phyloP scores from a whole-genome alignment of 1,140 invertebrate genomes.

The Achroia grisella region DNA sequence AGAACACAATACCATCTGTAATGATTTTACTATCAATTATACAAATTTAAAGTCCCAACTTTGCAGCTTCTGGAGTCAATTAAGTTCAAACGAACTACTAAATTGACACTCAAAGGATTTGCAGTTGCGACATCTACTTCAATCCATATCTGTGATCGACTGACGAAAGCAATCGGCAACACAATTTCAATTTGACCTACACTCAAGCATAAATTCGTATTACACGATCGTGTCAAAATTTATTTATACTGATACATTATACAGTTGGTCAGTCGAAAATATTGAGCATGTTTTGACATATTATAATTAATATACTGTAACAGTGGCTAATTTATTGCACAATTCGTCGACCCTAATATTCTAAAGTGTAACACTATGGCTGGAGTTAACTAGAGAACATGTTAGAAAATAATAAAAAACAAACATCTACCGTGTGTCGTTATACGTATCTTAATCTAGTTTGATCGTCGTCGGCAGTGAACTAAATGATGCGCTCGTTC shows the following conservation, averaged over 20 bases:
- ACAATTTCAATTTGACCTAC: background rate
- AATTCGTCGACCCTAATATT: slow-evolving; percentile 54
- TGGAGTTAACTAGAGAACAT: slow-evolving; percentile 37
- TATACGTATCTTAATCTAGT: slow-evolving; percentile 45
- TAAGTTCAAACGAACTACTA: too few species aligned
- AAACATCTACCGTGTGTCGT: slow-evolving; percentile 42
- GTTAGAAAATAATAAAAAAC: slow-evolving; percentile 41
- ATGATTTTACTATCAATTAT: too few species aligned
- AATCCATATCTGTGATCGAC: too few species aligned
- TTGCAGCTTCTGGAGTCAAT: too few species aligned
- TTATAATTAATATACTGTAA: slow-evolving; percentile 44
- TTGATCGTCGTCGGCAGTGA: slow-evolving; percentile 50
- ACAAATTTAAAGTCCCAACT: too few species aligned
- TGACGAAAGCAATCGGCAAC: background rate
- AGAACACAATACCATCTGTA: too few species aligned
- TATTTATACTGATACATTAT: slow-evolving; percentile 27
- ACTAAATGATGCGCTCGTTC: slow-evolving; percentile 36
- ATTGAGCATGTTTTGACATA: slow-evolving; percentile 64
- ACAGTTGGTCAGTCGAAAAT: slow-evolving; percentile 69
- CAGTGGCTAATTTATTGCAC: slow-evolving; percentile 65
- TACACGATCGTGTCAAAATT: slow-evolving; percentile 20
- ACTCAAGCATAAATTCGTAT: slow-evolving; percentile 20
- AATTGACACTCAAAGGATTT: too few species aligned
- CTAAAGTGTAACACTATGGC: slow-evolving; percentile 51
- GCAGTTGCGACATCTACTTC: too few species aligned